phyloP scores from a whole-genome alignment of 2,797 vertebrate genomes.

The Dendrocincla fuliginosa region DNA sequence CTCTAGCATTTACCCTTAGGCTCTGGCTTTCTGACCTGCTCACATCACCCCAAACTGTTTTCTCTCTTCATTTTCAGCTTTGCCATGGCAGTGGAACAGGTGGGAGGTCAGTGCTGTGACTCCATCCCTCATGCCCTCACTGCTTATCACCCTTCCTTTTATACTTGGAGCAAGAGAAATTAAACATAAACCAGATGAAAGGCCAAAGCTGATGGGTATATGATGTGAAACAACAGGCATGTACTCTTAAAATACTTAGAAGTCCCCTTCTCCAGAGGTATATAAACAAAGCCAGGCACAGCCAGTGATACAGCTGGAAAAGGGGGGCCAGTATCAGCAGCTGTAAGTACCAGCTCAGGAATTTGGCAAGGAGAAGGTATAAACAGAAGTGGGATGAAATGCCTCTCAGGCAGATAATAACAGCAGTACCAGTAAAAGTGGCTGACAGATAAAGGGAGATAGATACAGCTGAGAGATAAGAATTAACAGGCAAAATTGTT shows the following conservation, averaged over 20 bases:
- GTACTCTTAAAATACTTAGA: neutral
- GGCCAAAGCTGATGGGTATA: neutral
- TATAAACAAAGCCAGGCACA: neutral
- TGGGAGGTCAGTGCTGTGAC: neutral
- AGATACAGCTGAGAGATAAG: neutral
- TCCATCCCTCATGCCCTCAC: neutral
- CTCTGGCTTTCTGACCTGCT: neutral
- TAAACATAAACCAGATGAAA: neutral
- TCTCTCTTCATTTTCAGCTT: slow-evolving; percentile 1
- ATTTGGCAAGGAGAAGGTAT: neutral
- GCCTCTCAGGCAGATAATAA: neutral
- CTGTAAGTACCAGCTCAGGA: neutral
- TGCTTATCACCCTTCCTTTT: neutral
- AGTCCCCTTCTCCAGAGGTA: neutral
- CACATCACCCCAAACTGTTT: neutral
- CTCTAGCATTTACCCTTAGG: neutral
- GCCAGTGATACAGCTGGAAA: neutral
- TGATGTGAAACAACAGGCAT: neutral
- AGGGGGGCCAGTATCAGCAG: neutral
- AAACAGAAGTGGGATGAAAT: neutral
- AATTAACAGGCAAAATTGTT: neutral
- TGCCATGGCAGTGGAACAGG: neutral
- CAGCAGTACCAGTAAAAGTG: neutral
- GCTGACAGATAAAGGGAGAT: neutral
- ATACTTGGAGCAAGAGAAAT: neutral